Conservation (phyloP, 2,888 invertebrate species). For the Sclerodermus sp. region DNA sequence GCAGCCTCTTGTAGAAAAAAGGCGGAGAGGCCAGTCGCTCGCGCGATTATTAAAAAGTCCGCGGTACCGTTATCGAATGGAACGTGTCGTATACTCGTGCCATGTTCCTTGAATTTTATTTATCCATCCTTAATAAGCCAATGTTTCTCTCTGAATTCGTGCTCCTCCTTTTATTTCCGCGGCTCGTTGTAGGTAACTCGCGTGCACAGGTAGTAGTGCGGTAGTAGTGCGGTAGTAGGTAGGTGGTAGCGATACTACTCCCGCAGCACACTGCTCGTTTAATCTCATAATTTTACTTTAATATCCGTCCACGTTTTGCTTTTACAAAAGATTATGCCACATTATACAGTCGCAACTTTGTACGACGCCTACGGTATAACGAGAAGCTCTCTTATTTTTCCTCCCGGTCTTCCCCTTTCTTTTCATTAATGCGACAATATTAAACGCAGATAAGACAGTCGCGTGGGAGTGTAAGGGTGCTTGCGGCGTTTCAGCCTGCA, state of each 20-base stretch:
- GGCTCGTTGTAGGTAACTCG: slow-evolving; percentile 5
- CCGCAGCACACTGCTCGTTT: too few species aligned
- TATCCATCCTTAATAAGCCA: background rate
- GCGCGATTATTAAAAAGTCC: too few species aligned
- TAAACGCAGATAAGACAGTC: slow-evolving; percentile 15
- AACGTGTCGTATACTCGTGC: too few species aligned
- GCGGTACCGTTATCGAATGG: too few species aligned
- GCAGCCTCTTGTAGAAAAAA: too few species aligned
- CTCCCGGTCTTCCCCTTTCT: background rate
- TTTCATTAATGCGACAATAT: slow-evolving; percentile 15
- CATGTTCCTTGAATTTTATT: slow-evolving; percentile 1
- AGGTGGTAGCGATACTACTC: too few species aligned
- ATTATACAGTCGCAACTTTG: slow-evolving; percentile 9
- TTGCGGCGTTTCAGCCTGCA: slow-evolving; percentile 9
- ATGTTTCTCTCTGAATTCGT: background rate
- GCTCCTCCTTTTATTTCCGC: slow-evolving; percentile 8
- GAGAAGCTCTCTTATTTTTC: too few species aligned
- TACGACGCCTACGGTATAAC: background rate
- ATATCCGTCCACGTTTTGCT: background rate
- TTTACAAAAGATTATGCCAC: background rate
- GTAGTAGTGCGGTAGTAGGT: too few species aligned
- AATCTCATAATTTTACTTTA: background rate
- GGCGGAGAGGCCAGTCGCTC: too few species aligned
- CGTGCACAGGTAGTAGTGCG: too few species aligned
- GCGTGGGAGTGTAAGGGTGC: slow-evolving; percentile 17